A percentile compares a stretch with the other conserved stretches of the same genome.
Conservation (phyloP, 2,888 invertebrate genomes). For the Linnaemya vulpina region DNA sequence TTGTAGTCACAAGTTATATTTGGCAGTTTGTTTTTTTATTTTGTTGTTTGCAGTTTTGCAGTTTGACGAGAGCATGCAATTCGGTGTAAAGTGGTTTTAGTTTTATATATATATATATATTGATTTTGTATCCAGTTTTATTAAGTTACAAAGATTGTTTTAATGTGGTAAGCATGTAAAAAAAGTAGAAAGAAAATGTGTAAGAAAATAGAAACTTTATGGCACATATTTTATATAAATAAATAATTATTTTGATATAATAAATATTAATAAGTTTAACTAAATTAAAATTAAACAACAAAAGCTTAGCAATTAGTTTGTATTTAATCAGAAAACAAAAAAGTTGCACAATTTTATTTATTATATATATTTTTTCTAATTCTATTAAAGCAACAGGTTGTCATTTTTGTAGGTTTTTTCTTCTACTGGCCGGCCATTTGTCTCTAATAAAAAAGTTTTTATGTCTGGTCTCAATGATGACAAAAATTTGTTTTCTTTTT, state of each 20-base stretch:
- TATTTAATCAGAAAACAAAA: constrained; percentile 38
- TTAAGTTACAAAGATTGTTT: constrained; percentile 15
- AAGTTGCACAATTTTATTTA: constrained; percentile 29
- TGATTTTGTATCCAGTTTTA: constrained; percentile 47
- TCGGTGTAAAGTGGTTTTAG: constrained; percentile 59
- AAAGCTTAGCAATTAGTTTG: constrained; percentile 28
- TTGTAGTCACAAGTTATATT: constrained; percentile 1
- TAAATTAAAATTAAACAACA: constrained; percentile 27
- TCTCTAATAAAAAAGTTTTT: constrained; percentile 51
- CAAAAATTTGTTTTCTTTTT: constrained; percentile 55
- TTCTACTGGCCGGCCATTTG: not conserved
- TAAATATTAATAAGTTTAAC: constrained; percentile 1
- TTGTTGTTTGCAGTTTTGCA: constrained; percentile 55
- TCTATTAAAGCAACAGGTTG: constrained; percentile 61
- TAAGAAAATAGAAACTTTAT: constrained; percentile 55
- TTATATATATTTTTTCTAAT: not conserved
- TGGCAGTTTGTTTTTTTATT: constrained; percentile 57
- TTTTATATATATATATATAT: constrained; percentile 7
- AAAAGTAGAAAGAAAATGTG: constrained; percentile 59
- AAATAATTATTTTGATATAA: constrained; percentile 12
- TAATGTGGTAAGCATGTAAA: constrained; percentile 68
- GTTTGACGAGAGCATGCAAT: constrained; percentile 59
- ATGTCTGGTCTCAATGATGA: constrained; percentile 51
- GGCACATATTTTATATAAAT: constrained; percentile 11
- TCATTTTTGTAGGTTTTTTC: constrained; percentile 8